Base-by-base conservation (phyloP, 2,888 invertebrate genomes). In the Syritta pipiens region DNA sequence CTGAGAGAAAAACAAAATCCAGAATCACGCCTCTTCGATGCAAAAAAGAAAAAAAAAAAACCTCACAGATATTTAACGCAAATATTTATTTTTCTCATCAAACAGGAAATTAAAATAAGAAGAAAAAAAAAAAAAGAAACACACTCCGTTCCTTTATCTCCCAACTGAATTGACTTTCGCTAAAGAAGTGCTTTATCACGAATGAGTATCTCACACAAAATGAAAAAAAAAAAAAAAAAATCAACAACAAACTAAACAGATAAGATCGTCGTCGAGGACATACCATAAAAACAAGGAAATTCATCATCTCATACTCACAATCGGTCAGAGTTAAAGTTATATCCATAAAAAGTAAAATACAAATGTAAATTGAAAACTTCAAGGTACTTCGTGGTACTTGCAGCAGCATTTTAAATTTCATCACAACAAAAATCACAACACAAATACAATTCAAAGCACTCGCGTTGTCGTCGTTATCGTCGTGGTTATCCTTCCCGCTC, bases 261-360 rank as follows among this genome's bases (percentile, higher is more conserved):
- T 44, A 44, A 44, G 32, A 32, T n/a, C 10, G 12, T 24, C 46
- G 12, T 26, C 6, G 37, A 37, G 9, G 10, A 44, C 3, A 30
- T 1, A n/a, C 4, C 1, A 19, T 4, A 4, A 20, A 10, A 55
- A 10, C 20, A 20, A 22, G 3, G 30, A 35, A n/a, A n/a, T n/a
- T n/a, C n/a, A n/a, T n/a, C n/a, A n/a, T n/a, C n/a, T n/a, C 7
- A 48, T 48, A 55, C 71, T 40, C 12, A 71, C 71, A 53, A 48
- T 40, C 19, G 4, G 53, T 46, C 24, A 10, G 12, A 17, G 24
- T 48, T 1, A 63, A 22, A 6, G 28, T 49, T 37, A 63, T 48
- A 71, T 71, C 63, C 63, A 63, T 37, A 53, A 71, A 37, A 26
- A 71, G 10, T 4, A 71, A 12, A n/a, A 71, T n/a, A n/a, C n/a